Evolutionary conservation across 2,797 vertebrate genomes (phyloP), one percentile per base, ranked within the genome.

Genomic region (Phylloscopus collybita): DNA sequence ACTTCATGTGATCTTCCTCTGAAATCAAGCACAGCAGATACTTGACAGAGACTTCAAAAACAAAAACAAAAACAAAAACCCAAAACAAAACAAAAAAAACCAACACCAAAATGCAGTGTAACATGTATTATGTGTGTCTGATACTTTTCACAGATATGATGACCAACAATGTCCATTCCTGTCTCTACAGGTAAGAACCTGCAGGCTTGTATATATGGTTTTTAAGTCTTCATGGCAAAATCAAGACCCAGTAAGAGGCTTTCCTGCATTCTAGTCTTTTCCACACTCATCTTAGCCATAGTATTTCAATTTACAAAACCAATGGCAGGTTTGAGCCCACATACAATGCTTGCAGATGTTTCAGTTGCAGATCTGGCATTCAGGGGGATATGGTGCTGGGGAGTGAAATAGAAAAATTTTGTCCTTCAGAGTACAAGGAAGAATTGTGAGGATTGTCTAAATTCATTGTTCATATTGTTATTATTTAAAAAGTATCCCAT

Each of bases 1-100:
- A n/a, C 34, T 74, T 82, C 13, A 67, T 73, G 19, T 53, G 54
- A 69, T 91, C 94, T 92, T 96, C 42, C 60, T 96, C 93, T 69
- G 27, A 92, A 87, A 92, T 93, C 79, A 72, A 86, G 81, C 44
- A 16, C 29, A 86, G 42, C 32, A 75, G 40, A 62, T 72, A 64
- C 29, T 79, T 94, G 73, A 61, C 20, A 69, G 56, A 34, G 26
- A 30, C 26, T 76, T 2, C 2, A 21, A 74, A 53, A 49, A 40
- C 5, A 40, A 40, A 40, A 40, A 40, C 11, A 40, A 40, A 40
- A 40, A 40, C 38, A 40, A 40, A 17, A 34, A 34, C 34, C 34
- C 34, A 34, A 34, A 34, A 7, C 34, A 34, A 34, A 34, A 34
- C 34, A 34, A 34, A 34, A 34, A 34, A 34, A 34, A 34, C 34